phyloP scores from a whole-genome alignment of 2,113 vertebrate genomes.

The Ibidorhyncha struthersii region DNA sequence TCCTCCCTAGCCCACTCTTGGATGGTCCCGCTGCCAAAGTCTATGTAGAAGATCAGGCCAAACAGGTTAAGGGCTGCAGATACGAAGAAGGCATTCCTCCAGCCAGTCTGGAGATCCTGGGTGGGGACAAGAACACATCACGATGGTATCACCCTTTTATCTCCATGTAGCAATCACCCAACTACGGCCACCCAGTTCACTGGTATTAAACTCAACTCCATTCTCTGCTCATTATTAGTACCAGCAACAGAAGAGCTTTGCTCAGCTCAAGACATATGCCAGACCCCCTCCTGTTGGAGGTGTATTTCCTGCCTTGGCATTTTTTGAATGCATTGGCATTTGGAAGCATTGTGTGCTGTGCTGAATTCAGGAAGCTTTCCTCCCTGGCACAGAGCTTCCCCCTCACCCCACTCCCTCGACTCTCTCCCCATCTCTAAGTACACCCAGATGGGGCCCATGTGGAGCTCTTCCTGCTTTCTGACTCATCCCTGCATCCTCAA shows the following conservation, averaged over 20 bases:
- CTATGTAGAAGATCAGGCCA: conserved; percentile 67
- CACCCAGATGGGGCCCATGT: neutral
- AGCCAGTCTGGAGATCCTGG: conserved; percentile 74
- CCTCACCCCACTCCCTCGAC: neutral
- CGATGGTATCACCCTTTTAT: neutral
- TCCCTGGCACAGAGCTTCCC: neutral
- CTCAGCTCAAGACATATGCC: neutral
- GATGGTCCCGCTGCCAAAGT: conserved; percentile 71
- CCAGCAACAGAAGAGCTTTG: neutral
- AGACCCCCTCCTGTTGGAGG: fast-evolving
- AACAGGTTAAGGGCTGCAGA: conserved; percentile 62
- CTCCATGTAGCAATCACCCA: neutral
- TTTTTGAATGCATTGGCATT: too few relatives aligned
- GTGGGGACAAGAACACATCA: neutral
- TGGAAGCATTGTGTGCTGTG: neutral
- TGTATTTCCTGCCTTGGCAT: neutral
- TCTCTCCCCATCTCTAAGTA: neutral
- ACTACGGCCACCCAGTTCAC: neutral
- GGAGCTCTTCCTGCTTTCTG: neutral
- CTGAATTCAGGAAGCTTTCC: neutral
- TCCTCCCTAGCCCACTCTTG: conserved; percentile 78
- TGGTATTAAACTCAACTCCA: neutral
- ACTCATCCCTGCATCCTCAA: neutral
- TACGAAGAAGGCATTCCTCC: conserved; percentile 77
- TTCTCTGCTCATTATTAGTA: neutral